Evolutionary conservation across 1,140 invertebrate genomes (phyloP).

Genomic region (Neotoxoptera formosana): DNA sequence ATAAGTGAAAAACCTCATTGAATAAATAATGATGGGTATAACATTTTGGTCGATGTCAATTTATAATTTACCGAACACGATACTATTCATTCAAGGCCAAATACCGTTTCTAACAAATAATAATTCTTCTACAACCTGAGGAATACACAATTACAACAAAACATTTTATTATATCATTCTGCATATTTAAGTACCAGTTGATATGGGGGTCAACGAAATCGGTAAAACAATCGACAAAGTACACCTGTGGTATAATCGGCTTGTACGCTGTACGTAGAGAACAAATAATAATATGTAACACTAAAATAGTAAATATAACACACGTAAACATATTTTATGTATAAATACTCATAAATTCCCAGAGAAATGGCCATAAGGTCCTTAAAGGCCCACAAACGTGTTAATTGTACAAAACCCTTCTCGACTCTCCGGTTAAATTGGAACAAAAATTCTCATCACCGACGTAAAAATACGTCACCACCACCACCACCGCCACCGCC

Average conservation of each 20-base stretch:
- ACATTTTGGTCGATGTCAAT: not conserved
- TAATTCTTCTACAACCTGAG: not conserved
- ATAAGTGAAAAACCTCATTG: not conserved
- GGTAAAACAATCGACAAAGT: not conserved
- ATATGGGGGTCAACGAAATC: not conserved
- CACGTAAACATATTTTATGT: not conserved
- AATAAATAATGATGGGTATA: conserved; percentile 10
- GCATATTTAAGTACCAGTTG: not conserved
- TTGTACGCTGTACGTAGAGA: not conserved
- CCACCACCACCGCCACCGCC: not conserved
- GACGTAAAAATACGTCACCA: not conserved
- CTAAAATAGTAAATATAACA: not conserved
- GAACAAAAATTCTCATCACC: not conserved
- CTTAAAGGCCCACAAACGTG: not conserved
- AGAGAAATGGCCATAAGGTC: not conserved
- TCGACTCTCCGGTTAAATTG: not conserved
- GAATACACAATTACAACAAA: not conserved
- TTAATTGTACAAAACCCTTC: not conserved
- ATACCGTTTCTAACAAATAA: not conserved
- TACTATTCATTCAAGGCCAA: not conserved
- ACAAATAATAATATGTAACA: not conserved
- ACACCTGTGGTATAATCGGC: not conserved
- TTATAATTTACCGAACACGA: not conserved
- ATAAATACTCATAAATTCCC: not conserved
- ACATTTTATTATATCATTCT: not conserved